phyloP scores from a whole-genome alignment of 2,113 vertebrate genomes.

The Ascaphus truei region DNA sequence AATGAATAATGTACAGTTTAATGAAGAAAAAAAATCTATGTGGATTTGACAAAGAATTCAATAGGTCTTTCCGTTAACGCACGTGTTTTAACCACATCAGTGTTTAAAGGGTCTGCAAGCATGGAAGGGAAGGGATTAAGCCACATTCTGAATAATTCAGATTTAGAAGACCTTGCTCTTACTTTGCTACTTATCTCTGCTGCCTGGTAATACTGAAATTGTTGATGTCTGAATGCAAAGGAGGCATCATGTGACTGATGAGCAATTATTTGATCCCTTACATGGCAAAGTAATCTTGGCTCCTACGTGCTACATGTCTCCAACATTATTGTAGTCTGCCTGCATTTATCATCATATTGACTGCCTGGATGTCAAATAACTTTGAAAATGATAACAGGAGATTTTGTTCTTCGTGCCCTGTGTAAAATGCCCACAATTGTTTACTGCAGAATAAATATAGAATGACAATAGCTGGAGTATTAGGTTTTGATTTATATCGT shows the following conservation, averaged over 20 bases:
- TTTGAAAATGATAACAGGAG: too few species aligned
- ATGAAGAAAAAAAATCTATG: background rate
- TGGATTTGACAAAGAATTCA: background rate
- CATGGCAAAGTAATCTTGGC: background rate
- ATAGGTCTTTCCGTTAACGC: background rate
- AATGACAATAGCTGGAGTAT: too few species aligned
- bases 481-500: too few species aligned
- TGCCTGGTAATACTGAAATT: background rate
- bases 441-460: too few species aligned
- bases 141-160: background rate
- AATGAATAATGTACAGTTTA: too few species aligned
- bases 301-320: too few species aligned
- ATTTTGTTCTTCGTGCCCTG: too few species aligned
- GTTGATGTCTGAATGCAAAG: background rate
- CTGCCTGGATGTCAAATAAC: too few species aligned
- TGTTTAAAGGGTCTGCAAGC: background rate
- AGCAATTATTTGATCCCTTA: conserved; percentile 12
- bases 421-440: too few species aligned
- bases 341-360: too few species aligned
- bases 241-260: background rate
- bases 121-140: background rate
- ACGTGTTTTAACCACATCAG: background rate
- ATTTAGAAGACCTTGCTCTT: background rate
- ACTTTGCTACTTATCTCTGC: too few species aligned
- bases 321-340: too few species aligned